These are phyloP conservation scores for Podabrus alpinus DNA, from an alignment of 2,888 invertebrate genomes.

Conservation along the genomic window DNA sequence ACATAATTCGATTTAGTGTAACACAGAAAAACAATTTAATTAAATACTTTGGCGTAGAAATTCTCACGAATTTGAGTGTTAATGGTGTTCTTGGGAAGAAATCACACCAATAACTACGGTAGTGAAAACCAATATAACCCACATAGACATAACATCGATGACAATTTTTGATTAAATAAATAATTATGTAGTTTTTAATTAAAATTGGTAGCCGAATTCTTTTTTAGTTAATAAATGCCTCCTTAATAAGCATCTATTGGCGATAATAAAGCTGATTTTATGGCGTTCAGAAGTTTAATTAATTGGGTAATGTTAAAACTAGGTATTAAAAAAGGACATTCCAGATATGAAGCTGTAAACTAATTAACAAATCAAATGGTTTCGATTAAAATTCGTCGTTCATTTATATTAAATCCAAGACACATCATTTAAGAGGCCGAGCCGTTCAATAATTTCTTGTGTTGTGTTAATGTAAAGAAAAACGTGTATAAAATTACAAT, in stretches of 20 bases:
- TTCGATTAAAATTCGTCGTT: neutral
- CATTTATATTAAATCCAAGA: neutral
- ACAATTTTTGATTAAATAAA: constrained; percentile 2
- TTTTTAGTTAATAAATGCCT: neutral
- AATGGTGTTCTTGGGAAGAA: neutral
- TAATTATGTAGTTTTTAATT: constrained; percentile 1
- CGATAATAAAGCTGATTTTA: neutral
- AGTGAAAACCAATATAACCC: neutral
- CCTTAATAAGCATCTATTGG: neutral
- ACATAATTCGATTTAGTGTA: neutral
- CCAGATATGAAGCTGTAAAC: neutral
- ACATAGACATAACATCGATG: neutral
- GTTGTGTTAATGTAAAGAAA: neutral
- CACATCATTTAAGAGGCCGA: neutral
- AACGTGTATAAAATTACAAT: neutral
- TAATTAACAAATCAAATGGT: neutral
- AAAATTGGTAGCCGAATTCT: neutral
- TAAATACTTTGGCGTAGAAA: neutral
- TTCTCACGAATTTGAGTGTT: neutral
- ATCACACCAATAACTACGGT: neutral
- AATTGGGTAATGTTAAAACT: neutral
- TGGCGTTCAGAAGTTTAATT: neutral
- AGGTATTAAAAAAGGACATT: neutral
- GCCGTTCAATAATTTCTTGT: neutral
- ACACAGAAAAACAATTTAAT: neutral